Percentiles rank a stretch among this genome's conserved stretches.
phyloP scores from a whole-genome alignment of 2,113 vertebrate species.

The Pelusios castaneus region DNA sequence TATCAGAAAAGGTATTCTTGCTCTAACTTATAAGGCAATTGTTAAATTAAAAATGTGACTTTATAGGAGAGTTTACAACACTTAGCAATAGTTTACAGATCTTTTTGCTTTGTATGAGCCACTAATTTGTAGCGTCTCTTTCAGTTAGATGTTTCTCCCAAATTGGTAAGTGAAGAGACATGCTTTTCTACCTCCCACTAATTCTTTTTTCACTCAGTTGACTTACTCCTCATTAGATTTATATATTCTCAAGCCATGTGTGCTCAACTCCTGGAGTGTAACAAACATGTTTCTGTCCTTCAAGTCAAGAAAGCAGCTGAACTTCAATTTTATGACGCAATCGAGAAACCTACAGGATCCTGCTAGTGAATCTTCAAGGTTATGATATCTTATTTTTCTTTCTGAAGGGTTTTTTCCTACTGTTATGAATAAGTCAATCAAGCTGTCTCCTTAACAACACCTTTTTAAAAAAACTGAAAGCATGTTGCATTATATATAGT shows the following conservation, averaged over 20 bases:
- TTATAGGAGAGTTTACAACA: conserved; percentile 56
- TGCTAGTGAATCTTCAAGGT: background rate
- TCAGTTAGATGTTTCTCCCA: conserved; percentile 49
- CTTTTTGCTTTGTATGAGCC: conserved; percentile 27
- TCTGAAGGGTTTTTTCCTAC: background rate
- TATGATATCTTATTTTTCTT: background rate
- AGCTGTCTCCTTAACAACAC: background rate
- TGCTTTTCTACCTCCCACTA: conserved; percentile 30
- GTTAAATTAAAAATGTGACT: conserved; percentile 57
- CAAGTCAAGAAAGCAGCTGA: conserved; percentile 25
- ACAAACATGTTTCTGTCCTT: conserved; percentile 44
- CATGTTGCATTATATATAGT: background rate
- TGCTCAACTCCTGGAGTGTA: conserved; percentile 36
- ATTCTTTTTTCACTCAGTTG: conserved; percentile 42
- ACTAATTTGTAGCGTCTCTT: conserved; percentile 65
- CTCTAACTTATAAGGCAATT: conserved; percentile 65
- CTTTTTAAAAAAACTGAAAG: background rate
- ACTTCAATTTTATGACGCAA: conserved; percentile 21
- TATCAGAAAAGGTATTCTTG: conserved; percentile 38
- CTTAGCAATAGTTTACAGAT: conserved; percentile 58
- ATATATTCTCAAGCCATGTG: conserved; percentile 36
- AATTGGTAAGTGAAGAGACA: conserved; percentile 41
- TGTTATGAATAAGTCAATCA: background rate
- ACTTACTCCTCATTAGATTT: conserved; percentile 49
- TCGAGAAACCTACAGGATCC: background rate